Base-by-base conservation (phyloP, 2,888 invertebrate species). In the Chrysodeixis includens region DNA sequence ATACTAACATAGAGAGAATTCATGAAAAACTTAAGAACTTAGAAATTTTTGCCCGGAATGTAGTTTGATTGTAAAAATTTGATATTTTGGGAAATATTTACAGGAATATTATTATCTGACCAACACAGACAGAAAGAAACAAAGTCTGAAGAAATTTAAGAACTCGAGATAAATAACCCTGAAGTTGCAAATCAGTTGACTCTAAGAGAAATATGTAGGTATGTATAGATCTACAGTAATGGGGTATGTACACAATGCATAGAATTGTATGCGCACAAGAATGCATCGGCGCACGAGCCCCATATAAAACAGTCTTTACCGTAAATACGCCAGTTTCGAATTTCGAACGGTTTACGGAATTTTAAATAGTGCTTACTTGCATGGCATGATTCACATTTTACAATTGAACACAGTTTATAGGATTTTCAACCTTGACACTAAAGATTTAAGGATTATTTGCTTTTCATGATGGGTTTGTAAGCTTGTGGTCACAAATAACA, bases 261-360 rank as follows among this genome's bases (percentile, higher is more conserved):
- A 61, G 56, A 65, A 66, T 62, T 66, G 46, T 73, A 76, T 67
- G 57, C 49, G 22, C 44, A 67, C 57, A 60, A 60, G 76, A 73
- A 80, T 75, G 79, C 79, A 80, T 71, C 30, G 57, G 79, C 76
- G 81, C 84, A 83, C 76, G 80, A 81, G 66, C 76, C 65, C 78
- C 85, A 83, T 84, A 82, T 82, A 86, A 81, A 88, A 83, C 81
- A 82, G 78, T 74, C 69, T 86, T 85, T 83, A 87, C 85, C 82
- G 85, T 88, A 88, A 86, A 88, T 81, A 84, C 76, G 69, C 79
- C 83, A 81, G 86, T 82, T 84, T 88, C 83, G 79, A 84, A 86
- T 85, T 86, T 81, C 83, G 76, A 85, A 86, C 85, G 79, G 81
- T 82, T 80, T 76, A 73, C 80, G 82, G 83, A 83, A 86, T 86